These are phyloP conservation scores for Leptopilina syphax DNA, from an alignment of 2,888 invertebrate genomes.

Conservation along the genomic window DNA sequence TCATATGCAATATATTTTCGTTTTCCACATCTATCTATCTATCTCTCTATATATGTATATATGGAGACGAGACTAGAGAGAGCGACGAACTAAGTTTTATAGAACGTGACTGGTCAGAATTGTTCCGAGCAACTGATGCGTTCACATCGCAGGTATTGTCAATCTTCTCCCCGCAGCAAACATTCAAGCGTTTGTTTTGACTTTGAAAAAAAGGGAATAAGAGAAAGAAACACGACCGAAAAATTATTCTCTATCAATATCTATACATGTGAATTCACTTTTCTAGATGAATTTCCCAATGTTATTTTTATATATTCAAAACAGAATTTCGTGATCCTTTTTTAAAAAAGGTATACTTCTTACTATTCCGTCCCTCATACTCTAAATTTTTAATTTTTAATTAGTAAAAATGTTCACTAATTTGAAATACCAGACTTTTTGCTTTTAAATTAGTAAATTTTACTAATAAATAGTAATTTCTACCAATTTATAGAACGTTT, in stretches of 20 bases:
- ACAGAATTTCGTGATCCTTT: too few relatives aligned
- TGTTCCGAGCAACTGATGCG: slow-evolving; percentile 27
- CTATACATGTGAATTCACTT: neutral
- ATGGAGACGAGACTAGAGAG: slow-evolving; percentile 26
- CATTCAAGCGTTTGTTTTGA: slow-evolving; percentile 3
- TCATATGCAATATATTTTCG: slow-evolving; percentile 57
- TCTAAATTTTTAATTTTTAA: too few relatives aligned
- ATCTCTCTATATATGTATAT: too few relatives aligned
- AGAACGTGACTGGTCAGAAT: slow-evolving; percentile 39
- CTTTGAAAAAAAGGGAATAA: neutral
- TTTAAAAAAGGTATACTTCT: too few relatives aligned
- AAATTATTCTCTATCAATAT: slow-evolving; percentile 27
- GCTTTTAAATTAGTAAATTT: too few relatives aligned
- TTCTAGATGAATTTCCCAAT: neutral
- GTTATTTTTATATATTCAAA: too few relatives aligned
- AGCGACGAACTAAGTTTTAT: slow-evolving; percentile 30
- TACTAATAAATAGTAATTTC: too few relatives aligned
- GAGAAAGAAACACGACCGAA: neutral
- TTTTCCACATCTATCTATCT: slow-evolving; percentile 36
- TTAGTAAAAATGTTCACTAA: too few relatives aligned
- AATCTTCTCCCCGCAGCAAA: slow-evolving; percentile 12
- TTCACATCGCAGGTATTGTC: slow-evolving; percentile 22
- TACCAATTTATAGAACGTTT: too few relatives aligned
- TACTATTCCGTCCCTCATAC: too few relatives aligned
- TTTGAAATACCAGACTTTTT: too few relatives aligned